A percentile compares a stretch with the other conserved stretches of the same genome.
Conservation (phyloP, 2,888 invertebrate species). For the Brachypalpus laphriformis region DNA sequence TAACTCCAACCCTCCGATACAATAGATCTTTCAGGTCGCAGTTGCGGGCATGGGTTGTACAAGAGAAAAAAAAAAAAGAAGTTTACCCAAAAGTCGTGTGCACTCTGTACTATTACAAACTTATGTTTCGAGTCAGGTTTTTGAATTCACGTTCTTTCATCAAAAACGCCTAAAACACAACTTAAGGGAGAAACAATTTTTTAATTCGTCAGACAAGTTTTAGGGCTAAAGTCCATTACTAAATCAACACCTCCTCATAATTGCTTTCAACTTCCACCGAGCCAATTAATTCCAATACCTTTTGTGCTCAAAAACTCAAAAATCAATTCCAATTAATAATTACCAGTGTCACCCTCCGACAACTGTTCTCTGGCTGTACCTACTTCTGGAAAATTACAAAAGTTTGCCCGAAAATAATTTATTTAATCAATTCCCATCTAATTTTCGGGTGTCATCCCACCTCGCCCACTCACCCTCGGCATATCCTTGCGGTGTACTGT, state of each 20-base stretch:
- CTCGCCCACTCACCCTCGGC: neutral
- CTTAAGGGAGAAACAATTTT: too few species aligned
- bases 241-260: neutral
- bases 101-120: too few species aligned
- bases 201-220: neutral
- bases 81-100: too few species aligned
- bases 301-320: constrained; percentile 11
- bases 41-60: too few species aligned
- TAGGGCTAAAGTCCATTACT: neutral
- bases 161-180: too few species aligned
- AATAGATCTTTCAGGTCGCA: too few species aligned
- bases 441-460: constrained; percentile 49
- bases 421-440: constrained; percentile 67
- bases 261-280: neutral
- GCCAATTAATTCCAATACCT: neutral
- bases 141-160: too few species aligned
- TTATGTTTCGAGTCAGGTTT: too few species aligned
- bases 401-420: constrained; percentile 55
- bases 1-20: too few species aligned
- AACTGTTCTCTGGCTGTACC: neutral
- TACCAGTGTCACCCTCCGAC: neutral
- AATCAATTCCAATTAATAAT: constrained; percentile 61
- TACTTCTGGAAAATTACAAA: neutral
- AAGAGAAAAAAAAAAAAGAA: too few species aligned
- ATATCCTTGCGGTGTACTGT: neutral